A percentile compares a stretch with the other conserved stretches of the same genome.
Conservation (phyloP, 2,113 vertebrate species). For the Diglossa brunneiventris region DNA sequence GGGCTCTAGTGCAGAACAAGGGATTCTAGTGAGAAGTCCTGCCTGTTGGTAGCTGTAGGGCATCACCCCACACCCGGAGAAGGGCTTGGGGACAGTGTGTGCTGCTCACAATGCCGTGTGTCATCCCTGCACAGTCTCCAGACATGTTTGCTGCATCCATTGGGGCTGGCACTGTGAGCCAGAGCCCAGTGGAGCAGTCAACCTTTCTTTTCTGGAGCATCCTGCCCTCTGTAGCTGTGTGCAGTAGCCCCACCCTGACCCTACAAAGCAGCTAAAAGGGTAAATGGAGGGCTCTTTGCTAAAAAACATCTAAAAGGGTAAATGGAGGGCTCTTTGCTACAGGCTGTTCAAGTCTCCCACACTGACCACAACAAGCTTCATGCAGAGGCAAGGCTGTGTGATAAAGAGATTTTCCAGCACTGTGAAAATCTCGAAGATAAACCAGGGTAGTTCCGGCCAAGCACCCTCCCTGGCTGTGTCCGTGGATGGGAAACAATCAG, state of each 20-base stretch:
- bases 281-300: neutral
- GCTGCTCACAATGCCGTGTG: neutral
- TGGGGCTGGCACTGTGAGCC: neutral
- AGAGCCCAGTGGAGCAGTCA: neutral
- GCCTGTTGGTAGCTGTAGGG: neutral
- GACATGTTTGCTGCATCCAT: neutral
- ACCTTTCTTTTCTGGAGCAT: neutral
- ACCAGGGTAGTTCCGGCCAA: neutral
- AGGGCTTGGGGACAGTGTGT: neutral
- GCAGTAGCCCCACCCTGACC: neutral
- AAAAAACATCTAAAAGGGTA: neutral
- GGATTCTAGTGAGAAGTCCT: neutral
- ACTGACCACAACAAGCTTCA: neutral
- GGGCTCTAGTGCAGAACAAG: neutral
- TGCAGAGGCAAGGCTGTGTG: neutral
- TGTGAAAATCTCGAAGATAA: neutral
- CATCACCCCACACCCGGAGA: neutral
- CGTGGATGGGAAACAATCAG: neutral
- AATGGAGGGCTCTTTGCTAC: neutral
- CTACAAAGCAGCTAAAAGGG: neutral
- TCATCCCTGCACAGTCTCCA: neutral
- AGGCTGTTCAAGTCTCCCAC: neutral
- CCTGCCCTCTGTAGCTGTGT: neutral
- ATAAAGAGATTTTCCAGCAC: neutral
- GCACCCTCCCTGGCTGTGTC: neutral